Base-by-base conservation (phyloP, 2,113 vertebrate species). In the Pao palembangensis region DNA sequence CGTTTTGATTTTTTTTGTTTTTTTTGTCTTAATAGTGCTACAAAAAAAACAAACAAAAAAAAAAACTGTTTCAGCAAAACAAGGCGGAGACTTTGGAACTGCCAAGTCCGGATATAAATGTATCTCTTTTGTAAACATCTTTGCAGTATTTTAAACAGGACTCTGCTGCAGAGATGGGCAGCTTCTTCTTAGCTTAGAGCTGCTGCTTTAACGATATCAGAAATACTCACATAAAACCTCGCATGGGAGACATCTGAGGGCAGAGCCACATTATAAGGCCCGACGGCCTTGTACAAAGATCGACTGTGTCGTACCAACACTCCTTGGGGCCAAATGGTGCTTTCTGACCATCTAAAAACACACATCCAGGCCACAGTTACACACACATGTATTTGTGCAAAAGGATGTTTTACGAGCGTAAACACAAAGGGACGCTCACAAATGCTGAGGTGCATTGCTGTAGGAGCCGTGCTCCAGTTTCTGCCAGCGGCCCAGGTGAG, bases 401-500 rank as follows among this genome's bases (percentile, higher is more conserved):
- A 15, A n/a, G 15, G 15, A 8, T 2, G 15, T 6, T 17, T 6
- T n/a, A 14, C 17, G 44, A 25, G 34, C 1, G 10, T 1, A 47
- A 47, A 23, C 6, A 23, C 5, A 43, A 11, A n/a, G 11, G 10
- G n/a, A 2, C 38, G 93, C 96, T 96, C 85, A 98, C 97, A 95
- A 88, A 85, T 99, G 96, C 85, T 99, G 97, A 18, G 96, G 97
- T 15, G 96, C 90, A 53, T 99, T 98, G 85, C 95, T 98, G 90
- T 95, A 98, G 5, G 95, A 94, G 25, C 96, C 96, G 1, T 94
- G 95, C 87, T 99, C 96, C 55, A 99, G 90, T 53, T 96, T 95
- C 89, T 99, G 97, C 97, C 97, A 99, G 74, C 95, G 95, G 78
- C 97, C 97, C 2, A 99, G 91, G 83, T 99, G 97, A 58, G 95